Conservation (phyloP, 2,888 invertebrate genomes). For the Neria commutata region DNA sequence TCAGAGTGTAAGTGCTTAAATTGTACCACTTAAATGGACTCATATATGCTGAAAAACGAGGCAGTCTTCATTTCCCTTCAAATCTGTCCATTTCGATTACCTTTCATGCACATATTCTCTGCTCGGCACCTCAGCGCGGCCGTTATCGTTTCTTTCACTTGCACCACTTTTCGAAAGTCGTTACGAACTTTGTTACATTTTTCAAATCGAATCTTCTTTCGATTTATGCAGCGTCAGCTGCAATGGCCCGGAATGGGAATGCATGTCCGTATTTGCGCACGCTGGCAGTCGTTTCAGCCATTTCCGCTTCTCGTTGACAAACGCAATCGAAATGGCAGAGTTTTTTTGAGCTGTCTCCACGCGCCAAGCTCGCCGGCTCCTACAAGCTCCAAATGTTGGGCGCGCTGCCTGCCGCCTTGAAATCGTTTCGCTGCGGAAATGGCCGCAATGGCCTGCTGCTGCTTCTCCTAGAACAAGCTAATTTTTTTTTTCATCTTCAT, state of each 20-base stretch:
- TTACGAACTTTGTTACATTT: too few species aligned
- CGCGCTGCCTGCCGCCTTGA: not conserved
- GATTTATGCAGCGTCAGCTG: conserved; percentile 1
- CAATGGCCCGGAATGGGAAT: not conserved
- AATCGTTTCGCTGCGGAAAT: not conserved
- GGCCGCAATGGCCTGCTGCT: too few species aligned
- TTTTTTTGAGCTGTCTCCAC: not conserved
- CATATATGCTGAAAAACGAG: too few species aligned
- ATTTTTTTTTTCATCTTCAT: not conserved
- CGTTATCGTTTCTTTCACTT: too few species aligned
- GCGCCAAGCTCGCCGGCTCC: not conserved
- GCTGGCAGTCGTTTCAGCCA: conserved; percentile 20
- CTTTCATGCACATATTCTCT: too few species aligned
- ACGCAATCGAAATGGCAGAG: conserved; percentile 34
- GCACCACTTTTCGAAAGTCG: too few species aligned
- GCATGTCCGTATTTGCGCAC: conserved; percentile 3
- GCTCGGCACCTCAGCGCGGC: too few species aligned
- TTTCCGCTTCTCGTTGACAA: conserved; percentile 55
- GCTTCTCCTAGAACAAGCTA: not conserved
- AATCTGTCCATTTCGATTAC: too few species aligned
- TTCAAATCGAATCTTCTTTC: not conserved
- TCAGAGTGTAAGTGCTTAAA: too few species aligned
- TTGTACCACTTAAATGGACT: too few species aligned
- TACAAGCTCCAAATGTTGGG: too few species aligned
- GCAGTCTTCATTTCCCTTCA: too few species aligned